Base-by-base conservation (phyloP, 1,140 invertebrate species). In the Drosophila eugracilis region DNA sequence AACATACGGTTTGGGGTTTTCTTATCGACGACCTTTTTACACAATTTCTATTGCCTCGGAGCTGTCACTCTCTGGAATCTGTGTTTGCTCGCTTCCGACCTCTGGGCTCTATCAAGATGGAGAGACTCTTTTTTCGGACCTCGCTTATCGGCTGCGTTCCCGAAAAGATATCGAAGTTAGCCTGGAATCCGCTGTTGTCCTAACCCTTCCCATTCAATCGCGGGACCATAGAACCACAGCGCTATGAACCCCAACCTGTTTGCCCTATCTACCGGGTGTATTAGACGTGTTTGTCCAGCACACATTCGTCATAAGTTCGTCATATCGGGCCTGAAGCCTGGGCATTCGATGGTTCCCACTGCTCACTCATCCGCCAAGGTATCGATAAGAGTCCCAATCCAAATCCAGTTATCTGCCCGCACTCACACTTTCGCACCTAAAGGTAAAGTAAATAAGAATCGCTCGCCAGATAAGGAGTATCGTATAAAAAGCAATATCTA, bases 401-500 rank as follows among this genome's bases (percentile, higher is more conserved):
- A 88, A 83, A 88, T 88, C 83, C 83, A 72, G 75, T 55, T 88
- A 88, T 88, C 75, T 88, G 52, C 36, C 30, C 45, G 15, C 45
- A 66, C 78, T 63, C 81, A 74, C 55, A 75, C 77, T 42, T 19
- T 52, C 41, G 48, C 75, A 63, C 30, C 57, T 49, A 50, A 76
- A 85, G 75, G 80, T 69, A 84, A 85, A 79, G 80, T 69, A 84
- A 84, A 84, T 86, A 86, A 86, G 76, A 70, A 73, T 63, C 70
- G 53, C 19, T 62, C 37, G 22, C 34, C 74, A 83, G 83, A 88
- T 88, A 88, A 88, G 71, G 57, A 34, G 63, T 88, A 86, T 81
- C 83, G 79, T 88, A 86, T 86, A 88, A 88, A 88, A 83, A 88
- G 83, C 83, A 86, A 88, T 88, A 88, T 88, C 83, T 88, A 81